A percentile compares a stretch with the other conserved stretches of the same genome.
Evolutionary conservation across 64 coral and sea anemone species (phyloP).

Genomic region (Porites australiensis): DNA sequence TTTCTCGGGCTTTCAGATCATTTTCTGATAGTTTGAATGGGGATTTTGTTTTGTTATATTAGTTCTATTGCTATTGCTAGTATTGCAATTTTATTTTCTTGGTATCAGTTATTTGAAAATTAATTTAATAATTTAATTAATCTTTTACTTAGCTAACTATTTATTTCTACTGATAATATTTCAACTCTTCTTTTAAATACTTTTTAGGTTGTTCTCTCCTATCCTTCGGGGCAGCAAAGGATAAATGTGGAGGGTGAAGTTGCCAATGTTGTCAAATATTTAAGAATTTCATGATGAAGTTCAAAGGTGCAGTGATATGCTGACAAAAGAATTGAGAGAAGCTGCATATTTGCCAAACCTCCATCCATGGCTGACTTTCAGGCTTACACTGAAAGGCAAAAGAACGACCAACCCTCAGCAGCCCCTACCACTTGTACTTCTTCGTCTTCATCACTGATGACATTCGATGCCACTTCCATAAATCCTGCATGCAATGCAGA

Average conservation of each 20-base stretch:
- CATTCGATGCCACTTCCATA: too few species aligned
- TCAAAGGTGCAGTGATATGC: background rate
- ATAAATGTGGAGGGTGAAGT: background rate
- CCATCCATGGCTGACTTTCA: too few species aligned
- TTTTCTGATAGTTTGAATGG: too few species aligned
- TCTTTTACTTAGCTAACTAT: background rate
- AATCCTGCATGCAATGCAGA: too few species aligned
- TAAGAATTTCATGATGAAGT: background rate
- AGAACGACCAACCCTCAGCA: too few species aligned
- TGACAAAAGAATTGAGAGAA: background rate
- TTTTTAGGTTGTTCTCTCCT: background rate
- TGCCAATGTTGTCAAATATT: constrained; percentile 3
- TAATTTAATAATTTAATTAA: background rate
- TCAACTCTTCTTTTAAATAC: background rate
- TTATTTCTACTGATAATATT: background rate
- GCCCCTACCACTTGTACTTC: too few species aligned
- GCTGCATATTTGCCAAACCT: background rate
- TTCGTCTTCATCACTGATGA: too few species aligned
- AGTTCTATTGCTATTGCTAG: too few species aligned
- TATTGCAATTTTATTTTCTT: too few species aligned
- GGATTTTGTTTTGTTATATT: too few species aligned
- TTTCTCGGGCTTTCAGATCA: too few species aligned
- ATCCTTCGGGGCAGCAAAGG: background rate
- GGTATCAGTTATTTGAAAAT: background rate
- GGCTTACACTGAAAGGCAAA: too few species aligned